phyloP scores from a whole-genome alignment of 2,797 vertebrate species.

The Spinibarbus caldwelli region DNA sequence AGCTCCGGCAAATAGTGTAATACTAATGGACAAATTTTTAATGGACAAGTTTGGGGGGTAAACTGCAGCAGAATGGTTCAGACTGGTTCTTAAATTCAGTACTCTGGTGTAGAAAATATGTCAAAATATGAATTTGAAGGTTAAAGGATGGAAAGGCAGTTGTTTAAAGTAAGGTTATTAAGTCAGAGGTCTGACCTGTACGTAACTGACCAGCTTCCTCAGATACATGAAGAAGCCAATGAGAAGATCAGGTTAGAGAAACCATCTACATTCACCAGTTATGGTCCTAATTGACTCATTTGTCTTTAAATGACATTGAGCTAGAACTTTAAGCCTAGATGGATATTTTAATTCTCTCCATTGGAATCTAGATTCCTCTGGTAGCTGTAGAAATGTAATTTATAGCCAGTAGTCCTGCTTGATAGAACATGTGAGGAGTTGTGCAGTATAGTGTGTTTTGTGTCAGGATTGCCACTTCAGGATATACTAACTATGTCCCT shows the following conservation, averaged over 20 bases:
- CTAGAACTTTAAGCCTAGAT: constrained; percentile 1
- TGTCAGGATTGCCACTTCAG: constrained; percentile 67
- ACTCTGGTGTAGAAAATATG: constrained; percentile 74
- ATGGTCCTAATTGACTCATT: constrained; percentile 61
- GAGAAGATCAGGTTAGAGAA: constrained; percentile 62
- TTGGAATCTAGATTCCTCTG: constrained; percentile 42
- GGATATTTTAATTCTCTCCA: constrained; percentile 7
- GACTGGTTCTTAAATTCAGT: constrained; percentile 66
- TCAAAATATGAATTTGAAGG: constrained; percentile 78
- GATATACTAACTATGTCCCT: constrained; percentile 81
- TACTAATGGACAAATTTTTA: constrained; percentile 85
- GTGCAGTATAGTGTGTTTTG: constrained; percentile 60
- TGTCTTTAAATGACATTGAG: constrained; percentile 56
- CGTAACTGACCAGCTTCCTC: constrained; percentile 90
- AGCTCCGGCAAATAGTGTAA: constrained; percentile 83
- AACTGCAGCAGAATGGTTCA: constrained; percentile 94
- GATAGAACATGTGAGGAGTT: constrained; percentile 48
- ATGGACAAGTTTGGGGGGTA: constrained; percentile 82
- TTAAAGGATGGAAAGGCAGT: constrained; percentile 75
- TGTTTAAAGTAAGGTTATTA: constrained; percentile 73
- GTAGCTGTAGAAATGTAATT: constrained; percentile 47
- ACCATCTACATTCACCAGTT: constrained; percentile 77
- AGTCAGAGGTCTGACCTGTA: constrained; percentile 82
- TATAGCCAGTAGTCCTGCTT: constrained; percentile 60
- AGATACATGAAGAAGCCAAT: constrained; percentile 74